These are phyloP conservation scores for Caiman crocodilus DNA, from an alignment of 2,797 vertebrate genomes.

Conservation along the genomic window DNA sequence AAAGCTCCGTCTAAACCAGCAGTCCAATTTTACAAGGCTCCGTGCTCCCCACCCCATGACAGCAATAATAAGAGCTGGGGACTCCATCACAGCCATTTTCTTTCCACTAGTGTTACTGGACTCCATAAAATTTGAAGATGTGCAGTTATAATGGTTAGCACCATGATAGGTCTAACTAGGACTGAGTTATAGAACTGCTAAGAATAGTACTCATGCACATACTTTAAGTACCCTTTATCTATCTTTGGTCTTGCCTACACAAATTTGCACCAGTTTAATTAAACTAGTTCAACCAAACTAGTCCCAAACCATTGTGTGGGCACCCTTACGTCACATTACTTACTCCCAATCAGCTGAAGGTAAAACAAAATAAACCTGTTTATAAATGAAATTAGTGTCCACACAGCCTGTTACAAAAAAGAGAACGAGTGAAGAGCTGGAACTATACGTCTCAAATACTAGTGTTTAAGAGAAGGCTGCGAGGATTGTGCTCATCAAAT, in stretches of 20 bases:
- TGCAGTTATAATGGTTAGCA: neutral
- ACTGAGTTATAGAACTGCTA: neutral
- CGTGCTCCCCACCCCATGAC: too few relatives aligned
- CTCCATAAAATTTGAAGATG: neutral
- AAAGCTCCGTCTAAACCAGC: too few relatives aligned
- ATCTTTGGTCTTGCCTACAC: neutral
- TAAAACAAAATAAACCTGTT: neutral
- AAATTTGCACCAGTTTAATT: neutral
- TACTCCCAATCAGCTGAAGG: neutral
- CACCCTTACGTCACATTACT: neutral
- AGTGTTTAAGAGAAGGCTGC: neutral
- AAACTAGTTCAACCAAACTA: neutral
- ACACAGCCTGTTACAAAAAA: neutral
- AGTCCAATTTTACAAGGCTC: too few relatives aligned
- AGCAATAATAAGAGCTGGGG: neutral
- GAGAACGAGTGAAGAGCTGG: neutral
- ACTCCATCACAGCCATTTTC: neutral
- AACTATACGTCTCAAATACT: neutral
- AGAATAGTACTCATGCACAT: neutral
- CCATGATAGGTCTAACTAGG: neutral
- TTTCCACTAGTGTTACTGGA: neutral
- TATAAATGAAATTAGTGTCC: neutral
- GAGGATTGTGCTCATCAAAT: neutral
- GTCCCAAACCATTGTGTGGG: neutral
- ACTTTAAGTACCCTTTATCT: neutral